A percentile compares a stretch with the other conserved stretches of the same genome.
Conservation (phyloP, 2,113 vertebrate species). For the Callorhinus ursinus region DNA sequence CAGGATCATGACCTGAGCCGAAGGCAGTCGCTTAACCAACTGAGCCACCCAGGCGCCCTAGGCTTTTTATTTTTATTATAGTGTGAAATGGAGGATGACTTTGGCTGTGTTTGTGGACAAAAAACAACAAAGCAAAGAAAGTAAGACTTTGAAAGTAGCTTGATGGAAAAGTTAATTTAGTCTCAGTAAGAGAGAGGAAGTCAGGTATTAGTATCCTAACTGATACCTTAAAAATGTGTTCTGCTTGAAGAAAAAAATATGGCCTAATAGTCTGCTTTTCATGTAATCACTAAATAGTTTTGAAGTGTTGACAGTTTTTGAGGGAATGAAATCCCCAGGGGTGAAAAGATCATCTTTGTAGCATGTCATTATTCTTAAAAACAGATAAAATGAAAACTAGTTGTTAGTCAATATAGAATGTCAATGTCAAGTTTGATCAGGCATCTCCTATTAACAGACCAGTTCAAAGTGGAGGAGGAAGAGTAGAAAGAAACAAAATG, state of each 20-base stretch:
- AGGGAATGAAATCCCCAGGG: not conserved
- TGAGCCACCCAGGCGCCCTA: too few species aligned
- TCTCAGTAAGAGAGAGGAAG: not conserved
- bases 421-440: not conserved
- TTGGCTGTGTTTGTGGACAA: not conserved
- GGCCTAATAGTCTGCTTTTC: not conserved
- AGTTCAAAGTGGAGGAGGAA: not conserved
- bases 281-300: constrained; percentile 30
- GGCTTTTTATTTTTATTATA: not conserved
- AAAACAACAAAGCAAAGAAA: not conserved
- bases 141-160: not conserved
- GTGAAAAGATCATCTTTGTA: not conserved
- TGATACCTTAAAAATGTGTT: not conserved
- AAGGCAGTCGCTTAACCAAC: too few species aligned
- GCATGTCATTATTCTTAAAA: constrained; percentile 12
- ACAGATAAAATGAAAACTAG: constrained; percentile 8
- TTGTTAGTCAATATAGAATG: not conserved
- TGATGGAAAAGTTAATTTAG: not conserved
- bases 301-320: not conserved
- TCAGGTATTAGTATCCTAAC: not conserved
- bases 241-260: not conserved
- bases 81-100: not conserved
- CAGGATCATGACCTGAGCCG: too few species aligned
- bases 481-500: constrained; percentile 23
- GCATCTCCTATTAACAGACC: not conserved